These are phyloP conservation scores for Formica selysi DNA, from an alignment of 1,140 invertebrate species.

Conservation along the genomic window DNA sequence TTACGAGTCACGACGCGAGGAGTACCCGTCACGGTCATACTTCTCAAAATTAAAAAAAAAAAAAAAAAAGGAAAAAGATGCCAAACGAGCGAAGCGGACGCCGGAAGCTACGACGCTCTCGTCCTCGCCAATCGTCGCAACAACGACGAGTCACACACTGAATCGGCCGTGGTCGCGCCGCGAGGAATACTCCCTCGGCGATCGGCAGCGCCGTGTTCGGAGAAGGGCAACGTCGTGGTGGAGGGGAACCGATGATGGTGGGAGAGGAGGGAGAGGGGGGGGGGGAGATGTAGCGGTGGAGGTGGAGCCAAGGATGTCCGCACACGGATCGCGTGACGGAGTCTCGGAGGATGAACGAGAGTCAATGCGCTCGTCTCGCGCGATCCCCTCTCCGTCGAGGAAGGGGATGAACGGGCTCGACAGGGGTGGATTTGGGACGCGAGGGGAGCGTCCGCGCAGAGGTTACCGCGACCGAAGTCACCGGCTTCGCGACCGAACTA, in stretches of 20 bases:
- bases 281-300: slow-evolving; percentile 22
- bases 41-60: slow-evolving; percentile 12
- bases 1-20: slow-evolving; percentile 56
- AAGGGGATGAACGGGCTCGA: slow-evolving; percentile 48
- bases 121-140: slow-evolving; percentile 73
- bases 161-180: slow-evolving; percentile 70
- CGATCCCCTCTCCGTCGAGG: background rate
- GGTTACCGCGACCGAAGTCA: slow-evolving; percentile 70
- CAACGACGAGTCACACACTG: slow-evolving; percentile 79
- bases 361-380: slow-evolving; percentile 63
- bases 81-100: slow-evolving; percentile 3
- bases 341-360: slow-evolving; percentile 63
- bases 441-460: slow-evolving; percentile 61
- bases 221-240: slow-evolving; percentile 18
- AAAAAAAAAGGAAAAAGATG: background rate
- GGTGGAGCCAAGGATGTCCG: slow-evolving; percentile 64
- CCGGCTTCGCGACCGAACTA: slow-evolving; percentile 72
- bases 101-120: slow-evolving; percentile 55
- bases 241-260: slow-evolving; percentile 13
- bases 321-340: slow-evolving; percentile 58
- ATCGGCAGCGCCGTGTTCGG: slow-evolving; percentile 43
- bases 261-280: background rate
- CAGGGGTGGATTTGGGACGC: background rate
- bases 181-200: slow-evolving; percentile 70
- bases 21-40: slow-evolving; percentile 61